phyloP scores from a whole-genome alignment of 1,140 invertebrate species.

The Paraescarpia echinospica region DNA sequence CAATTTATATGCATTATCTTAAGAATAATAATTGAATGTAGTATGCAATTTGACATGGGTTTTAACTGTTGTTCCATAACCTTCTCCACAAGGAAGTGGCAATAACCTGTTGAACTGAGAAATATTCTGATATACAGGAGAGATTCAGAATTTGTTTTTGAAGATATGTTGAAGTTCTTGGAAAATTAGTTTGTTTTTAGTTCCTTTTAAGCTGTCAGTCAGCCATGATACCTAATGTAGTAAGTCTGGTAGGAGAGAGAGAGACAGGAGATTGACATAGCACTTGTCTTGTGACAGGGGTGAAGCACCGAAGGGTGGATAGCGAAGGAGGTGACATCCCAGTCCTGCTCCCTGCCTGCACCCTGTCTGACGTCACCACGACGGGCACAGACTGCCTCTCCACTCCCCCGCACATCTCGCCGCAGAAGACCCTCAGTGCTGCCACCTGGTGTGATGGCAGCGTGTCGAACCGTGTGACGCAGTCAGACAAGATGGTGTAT shows the following conservation, averaged over 20 bases:
- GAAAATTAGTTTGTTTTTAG: background rate
- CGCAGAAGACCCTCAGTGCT: background rate
- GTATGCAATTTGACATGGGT: too few species aligned
- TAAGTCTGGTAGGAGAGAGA: background rate
- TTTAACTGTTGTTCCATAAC: too few species aligned
- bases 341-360: background rate
- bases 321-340: background rate
- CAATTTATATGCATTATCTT: too few species aligned
- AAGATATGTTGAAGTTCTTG: too few species aligned
- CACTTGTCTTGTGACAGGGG: background rate
- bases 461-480: background rate
- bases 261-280: background rate
- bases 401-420: background rate
- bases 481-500: background rate
- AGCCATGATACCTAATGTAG: background rate
- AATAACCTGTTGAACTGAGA: background rate
- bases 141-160: too few species aligned
- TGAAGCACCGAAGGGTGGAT: background rate
- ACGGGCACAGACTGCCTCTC: background rate
- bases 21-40: too few species aligned
- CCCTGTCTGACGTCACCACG: background rate
- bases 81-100: background rate
- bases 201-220: background rate
- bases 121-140: background rate
- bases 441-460: too few species aligned